Base-by-base conservation (phyloP, 1,140 invertebrate genomes). In the Psix sp. region DNA sequence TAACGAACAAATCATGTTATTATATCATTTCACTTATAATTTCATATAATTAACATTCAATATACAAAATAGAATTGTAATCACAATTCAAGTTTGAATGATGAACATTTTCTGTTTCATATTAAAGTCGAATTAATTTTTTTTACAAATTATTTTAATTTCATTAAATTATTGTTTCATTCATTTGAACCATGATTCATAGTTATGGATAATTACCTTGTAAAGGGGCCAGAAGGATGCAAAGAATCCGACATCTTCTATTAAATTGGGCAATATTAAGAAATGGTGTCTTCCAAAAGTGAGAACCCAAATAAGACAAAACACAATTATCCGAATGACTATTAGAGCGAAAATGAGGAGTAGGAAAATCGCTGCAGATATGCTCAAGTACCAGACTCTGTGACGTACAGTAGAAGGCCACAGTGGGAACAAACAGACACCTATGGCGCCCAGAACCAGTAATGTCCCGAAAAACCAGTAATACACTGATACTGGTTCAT, bases 151-250 rank as follows among this genome's bases (percentile, higher is more conserved):
- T 24, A 4, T 24, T 3, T 24, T 24, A 4, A 4, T 24, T 7
- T 24, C 3, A 24, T 24, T 4, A 4, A 24, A 4, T 4, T 24
- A 24, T 24, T 4, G 3, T 24, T 24, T 24, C 7, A n/a, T n/a
- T n/a, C n/a, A n/a, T 24, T 24, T 24, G 3, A 24, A 24, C 7
- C 7, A 24, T 35, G 11, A 18, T 1, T 7, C 14, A n/a, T n/a
- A 48, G 2, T n/a, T 3, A 31, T 18, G 14, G 16, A 20, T 42
- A 82, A 78, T 85, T 86, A 95, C 94, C 85, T 94, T 94, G 89
- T 99, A 99, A 1, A 99, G 89, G 17, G 98, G 98, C 93, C 95
- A 96, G 88, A 99, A 99, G 0, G 97, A 99, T 31, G 98, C 97
- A 57, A 99, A 95, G 89, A 99, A 98, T 24, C 98, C 97, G 38